Base-by-base conservation (phyloP, 30 jellyfish, hydroid and myxozoan species). In the Aurelia aurita region DNA sequence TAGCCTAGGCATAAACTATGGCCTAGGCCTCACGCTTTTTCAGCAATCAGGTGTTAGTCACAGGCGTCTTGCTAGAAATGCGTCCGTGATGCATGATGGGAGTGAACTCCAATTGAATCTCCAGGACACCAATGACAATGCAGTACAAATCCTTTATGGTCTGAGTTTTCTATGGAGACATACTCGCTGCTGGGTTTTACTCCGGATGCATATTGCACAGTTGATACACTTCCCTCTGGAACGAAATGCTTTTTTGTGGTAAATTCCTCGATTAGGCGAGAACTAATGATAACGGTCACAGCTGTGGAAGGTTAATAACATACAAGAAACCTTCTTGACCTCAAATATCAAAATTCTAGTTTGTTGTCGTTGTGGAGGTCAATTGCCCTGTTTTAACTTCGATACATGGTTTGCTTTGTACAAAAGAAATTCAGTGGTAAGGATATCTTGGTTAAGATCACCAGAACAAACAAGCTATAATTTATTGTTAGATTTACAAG, bases 241-340 rank as follows among this genome's bases (percentile, higher is more conserved):
- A 8, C 15, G 51, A 19, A 19, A 55, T 55, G 25, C 67, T n/a
- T 55, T 55, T 55, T 19, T 16, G 67, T 55, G 67, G 67, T 55
- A 55, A 55, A 55, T 55, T 55, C 67, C 67, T 55, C 3, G 29
- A n/a, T 55, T 55, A 39, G 59, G 79, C 58, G 67, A n/a, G 27
- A 32, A 58, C 57, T 28, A 16, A 46, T 7, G 82, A 20, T 70
- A 45, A 34, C 45, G 27, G 57, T 58, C 57, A 70, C 66, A 70
- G 66, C 68, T 70, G 82, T n/a, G 21, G 45, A 26, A 45, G 27
- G 82, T 58, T 70, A 45, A 45, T 45, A 19, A 21, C 44, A 43
- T 70, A 70, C 57, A 45, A 43, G 67, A 43, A 14, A 63, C 68
- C 67, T 34, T 20, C 82, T 29, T 70, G 82, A 70, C 82, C 53